A percentile compares a stretch with the other conserved stretches of the same genome.
Evolutionary conservation across 2,888 invertebrate species (phyloP).

Genomic region (Ganaspis brasiliensis): DNA sequence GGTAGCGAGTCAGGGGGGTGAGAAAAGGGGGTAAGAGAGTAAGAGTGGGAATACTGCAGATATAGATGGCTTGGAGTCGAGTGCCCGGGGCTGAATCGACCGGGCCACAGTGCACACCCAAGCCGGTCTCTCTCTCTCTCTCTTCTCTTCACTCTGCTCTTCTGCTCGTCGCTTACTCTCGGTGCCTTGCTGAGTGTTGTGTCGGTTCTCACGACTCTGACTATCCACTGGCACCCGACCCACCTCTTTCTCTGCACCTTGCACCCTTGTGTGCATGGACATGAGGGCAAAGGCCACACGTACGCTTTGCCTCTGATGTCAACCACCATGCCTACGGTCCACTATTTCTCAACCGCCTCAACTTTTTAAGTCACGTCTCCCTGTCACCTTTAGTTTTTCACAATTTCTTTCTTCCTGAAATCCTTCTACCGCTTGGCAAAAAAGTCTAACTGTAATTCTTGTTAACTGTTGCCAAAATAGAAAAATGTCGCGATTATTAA

Average conservation of each 20-base stretch:
- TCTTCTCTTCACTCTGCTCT: constrained; percentile 61
- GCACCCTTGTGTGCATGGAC: constrained; percentile 42
- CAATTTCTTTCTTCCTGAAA: neutral
- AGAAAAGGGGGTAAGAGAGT: constrained; percentile 52
- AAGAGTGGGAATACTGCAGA: constrained; percentile 78
- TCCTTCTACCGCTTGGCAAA: neutral
- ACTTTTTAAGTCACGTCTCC: constrained; percentile 4
- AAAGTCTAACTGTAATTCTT: too few relatives aligned
- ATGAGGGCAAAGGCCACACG: constrained; percentile 27
- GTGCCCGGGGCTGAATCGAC: constrained; percentile 64
- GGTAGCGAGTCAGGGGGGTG: constrained; percentile 24
- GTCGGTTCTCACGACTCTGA: constrained; percentile 54
- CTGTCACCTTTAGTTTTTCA: neutral
- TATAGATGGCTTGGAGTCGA: constrained; percentile 79
- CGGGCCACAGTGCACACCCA: constrained; percentile 61
- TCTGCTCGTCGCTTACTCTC: constrained; percentile 58
- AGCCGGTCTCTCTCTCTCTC: constrained; percentile 61
- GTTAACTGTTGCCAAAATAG: too few relatives aligned
- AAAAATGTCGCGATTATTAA: too few relatives aligned
- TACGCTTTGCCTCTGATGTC: constrained; percentile 17
- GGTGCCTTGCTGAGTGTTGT: constrained; percentile 57
- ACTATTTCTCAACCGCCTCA: constrained; percentile 11
- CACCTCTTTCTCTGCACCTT: constrained; percentile 36
- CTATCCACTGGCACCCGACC: constrained; percentile 41
- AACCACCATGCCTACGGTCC: neutral